Conservation (phyloP, 92 coral and sea anemone genomes). For the Palythoa heliodiscus region DNA sequence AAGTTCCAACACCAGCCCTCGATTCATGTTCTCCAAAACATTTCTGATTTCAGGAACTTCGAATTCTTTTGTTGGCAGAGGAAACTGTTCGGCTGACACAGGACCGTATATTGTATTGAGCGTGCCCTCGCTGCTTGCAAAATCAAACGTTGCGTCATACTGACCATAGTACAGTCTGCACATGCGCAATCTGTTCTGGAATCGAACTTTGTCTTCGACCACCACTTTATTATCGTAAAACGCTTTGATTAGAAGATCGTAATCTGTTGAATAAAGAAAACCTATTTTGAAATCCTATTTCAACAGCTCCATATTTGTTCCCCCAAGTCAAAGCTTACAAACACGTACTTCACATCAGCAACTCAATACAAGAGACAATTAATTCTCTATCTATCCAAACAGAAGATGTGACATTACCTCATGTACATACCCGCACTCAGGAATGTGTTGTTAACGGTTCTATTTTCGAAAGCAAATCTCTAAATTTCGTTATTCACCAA, state of each 20-base stretch:
- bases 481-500: too few relatives aligned
- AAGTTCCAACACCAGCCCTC: conserved; percentile 74
- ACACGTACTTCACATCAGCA: too few relatives aligned
- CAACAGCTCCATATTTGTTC: not conserved
- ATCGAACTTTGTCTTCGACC: conserved; percentile 36
- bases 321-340: too few relatives aligned
- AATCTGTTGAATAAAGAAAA: not conserved
- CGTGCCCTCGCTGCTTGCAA: not conserved
- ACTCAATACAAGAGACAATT: too few relatives aligned
- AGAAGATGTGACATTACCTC: too few relatives aligned
- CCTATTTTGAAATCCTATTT: not conserved
- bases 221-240: conserved; percentile 35
- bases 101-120: conserved; percentile 61
- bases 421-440: too few relatives aligned
- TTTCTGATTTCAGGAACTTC: conserved; percentile 49
- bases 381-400: too few relatives aligned
- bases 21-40: conserved; percentile 64
- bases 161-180: conserved; percentile 63
- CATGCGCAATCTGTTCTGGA: conserved; percentile 54
- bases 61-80: conserved; percentile 53
- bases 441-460: too few relatives aligned
- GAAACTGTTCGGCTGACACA: conserved; percentile 58
- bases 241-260: conserved; percentile 34
- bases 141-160: conserved; percentile 3
- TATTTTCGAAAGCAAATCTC: too few relatives aligned